These are phyloP conservation scores for Hemistola chrysoprasaria DNA, from an alignment of 2,888 invertebrate genomes.

Conservation along the genomic window DNA sequence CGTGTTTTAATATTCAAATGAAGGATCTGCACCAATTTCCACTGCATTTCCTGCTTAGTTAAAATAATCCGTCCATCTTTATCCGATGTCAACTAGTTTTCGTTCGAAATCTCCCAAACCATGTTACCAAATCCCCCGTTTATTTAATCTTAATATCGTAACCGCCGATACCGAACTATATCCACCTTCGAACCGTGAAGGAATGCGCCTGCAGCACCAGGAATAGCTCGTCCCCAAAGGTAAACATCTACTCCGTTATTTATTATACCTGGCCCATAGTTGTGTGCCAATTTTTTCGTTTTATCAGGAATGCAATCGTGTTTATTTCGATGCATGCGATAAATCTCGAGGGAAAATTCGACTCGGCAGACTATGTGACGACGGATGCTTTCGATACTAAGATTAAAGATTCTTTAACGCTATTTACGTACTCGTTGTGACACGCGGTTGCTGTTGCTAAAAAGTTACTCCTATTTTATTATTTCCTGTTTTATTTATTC, in stretches of 20 bases:
- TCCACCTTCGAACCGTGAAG: constrained; percentile 11
- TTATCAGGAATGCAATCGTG: constrained; percentile 22
- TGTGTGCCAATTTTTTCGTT: constrained; percentile 31
- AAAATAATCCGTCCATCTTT: no score
- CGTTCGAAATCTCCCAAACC: background rate
- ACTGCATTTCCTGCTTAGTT: no score
- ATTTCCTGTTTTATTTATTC: no score
- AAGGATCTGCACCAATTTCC: no score
- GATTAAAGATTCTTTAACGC: no score
- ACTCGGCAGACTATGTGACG: constrained; percentile 12
- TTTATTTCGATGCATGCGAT: constrained; percentile 18
- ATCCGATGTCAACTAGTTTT: background rate
- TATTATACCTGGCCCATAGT: constrained; percentile 28
- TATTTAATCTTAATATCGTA: constrained; percentile 6
- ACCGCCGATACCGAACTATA: constrained; percentile 13
- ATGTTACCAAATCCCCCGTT: background rate
- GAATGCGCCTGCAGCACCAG: constrained; percentile 18
- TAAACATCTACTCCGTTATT: constrained; percentile 25
- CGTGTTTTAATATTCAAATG: no score
- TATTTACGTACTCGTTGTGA: no score
- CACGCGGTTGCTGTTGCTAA: no score
- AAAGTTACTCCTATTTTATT: no score
- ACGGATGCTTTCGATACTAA: constrained; percentile 5
- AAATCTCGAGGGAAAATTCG: constrained; percentile 17
- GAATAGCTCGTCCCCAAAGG: constrained; percentile 31